Conservation (phyloP, 2,888 invertebrate species). For the Drosophila meridionalis region DNA sequence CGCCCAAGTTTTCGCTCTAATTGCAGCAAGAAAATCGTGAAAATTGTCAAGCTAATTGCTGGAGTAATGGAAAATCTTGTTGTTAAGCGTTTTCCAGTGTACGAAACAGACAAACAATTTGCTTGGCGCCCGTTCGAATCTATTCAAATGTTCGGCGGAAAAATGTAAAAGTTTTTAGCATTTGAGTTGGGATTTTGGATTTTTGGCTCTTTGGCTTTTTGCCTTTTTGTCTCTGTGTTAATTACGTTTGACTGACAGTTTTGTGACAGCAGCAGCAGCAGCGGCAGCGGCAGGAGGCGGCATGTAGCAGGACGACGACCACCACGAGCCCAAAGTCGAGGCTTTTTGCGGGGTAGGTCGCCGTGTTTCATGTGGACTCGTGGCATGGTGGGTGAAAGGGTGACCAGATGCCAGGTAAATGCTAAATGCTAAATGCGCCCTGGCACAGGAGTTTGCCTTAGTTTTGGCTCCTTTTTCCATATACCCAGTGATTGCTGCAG, state of each 20-base stretch:
- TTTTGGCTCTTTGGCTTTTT: conserved; percentile 20
- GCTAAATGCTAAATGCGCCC: conserved; percentile 66
- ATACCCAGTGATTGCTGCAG: neutral
- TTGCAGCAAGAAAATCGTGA: conserved; percentile 47
- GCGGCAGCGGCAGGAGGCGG: conserved; percentile 1
- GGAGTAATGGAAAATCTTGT: conserved; percentile 2
- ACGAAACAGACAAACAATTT: conserved; percentile 5
- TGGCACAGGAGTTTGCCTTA: conserved; percentile 23
- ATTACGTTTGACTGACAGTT: conserved; percentile 83
- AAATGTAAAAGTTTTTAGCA: conserved; percentile 56
- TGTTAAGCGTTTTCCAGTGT: conserved; percentile 61
- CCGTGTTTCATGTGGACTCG: neutral
- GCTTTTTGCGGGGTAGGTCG: conserved; percentile 2
- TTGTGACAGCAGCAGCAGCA: conserved; percentile 64
- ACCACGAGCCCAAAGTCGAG: conserved; percentile 24
- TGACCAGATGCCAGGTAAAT: conserved; percentile 71
- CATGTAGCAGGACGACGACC: conserved; percentile 29
- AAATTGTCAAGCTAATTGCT: conserved; percentile 62
- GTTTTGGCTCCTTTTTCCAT: conserved; percentile 27
- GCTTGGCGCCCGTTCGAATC: conserved; percentile 25
- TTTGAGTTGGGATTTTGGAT: conserved; percentile 52
- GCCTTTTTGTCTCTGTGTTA: conserved; percentile 62
- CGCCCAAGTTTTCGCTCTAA: conserved; percentile 36
- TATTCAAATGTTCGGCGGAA: conserved; percentile 40
- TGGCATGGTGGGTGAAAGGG: conserved; percentile 71